These are phyloP conservation scores for Paguma larvata DNA, from an alignment of 2,797 vertebrate genomes.

Conservation along the genomic window DNA sequence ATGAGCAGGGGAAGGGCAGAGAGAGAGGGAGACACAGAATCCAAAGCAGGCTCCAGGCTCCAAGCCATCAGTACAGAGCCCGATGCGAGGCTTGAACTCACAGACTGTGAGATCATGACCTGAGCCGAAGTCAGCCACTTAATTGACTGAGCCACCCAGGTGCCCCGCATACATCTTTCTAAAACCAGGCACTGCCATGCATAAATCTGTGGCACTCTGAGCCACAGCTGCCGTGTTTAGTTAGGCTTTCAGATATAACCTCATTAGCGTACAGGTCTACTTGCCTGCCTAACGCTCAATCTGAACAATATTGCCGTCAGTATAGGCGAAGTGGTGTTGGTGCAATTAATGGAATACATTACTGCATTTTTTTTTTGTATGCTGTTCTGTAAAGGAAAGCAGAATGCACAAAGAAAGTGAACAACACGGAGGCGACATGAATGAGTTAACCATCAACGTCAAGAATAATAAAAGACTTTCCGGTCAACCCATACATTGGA, in stretches of 20 bases:
- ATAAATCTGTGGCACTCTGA: neutral
- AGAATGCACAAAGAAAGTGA: neutral
- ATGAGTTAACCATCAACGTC: neutral
- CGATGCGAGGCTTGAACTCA: no score
- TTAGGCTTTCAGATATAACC: neutral
- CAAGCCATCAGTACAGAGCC: no score
- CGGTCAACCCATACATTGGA: neutral
- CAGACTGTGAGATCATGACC: no score
- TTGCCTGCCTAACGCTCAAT: neutral
- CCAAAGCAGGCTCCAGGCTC: no score
- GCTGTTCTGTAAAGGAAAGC: neutral
- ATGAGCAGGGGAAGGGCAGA: no score
- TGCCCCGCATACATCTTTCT: neutral
- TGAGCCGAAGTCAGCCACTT: no score
- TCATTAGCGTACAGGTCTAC: neutral
- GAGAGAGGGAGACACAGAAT: no score
- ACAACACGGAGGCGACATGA: neutral
- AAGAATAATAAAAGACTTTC: neutral
- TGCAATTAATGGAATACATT: neutral
- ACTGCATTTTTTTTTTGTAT: neutral
- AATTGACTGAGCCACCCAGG: no score
- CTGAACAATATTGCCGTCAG: neutral
- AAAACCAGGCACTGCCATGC: neutral
- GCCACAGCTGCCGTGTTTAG: neutral
- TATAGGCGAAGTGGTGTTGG: neutral